Percentiles rank a stretch among this genome's conserved stretches.
Evolutionary conservation across 2,888 invertebrate species (phyloP).

Genomic region (Neelides folsomi): DNA sequence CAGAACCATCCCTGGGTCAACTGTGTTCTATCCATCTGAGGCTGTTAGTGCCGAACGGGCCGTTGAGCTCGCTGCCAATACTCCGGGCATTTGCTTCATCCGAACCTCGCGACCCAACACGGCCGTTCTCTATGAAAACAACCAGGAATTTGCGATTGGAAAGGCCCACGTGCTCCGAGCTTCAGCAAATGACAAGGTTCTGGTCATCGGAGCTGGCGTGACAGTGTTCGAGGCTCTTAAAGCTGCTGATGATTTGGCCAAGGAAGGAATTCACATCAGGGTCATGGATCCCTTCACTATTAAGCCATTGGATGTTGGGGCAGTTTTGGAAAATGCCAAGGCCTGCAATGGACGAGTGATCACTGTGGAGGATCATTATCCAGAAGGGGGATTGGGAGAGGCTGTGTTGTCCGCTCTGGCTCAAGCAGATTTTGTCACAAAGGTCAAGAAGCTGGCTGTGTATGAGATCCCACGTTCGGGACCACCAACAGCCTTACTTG

Average conservation of each 20-base stretch:
- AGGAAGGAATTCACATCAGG: conserved; percentile 58
- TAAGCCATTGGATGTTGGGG: conserved; percentile 77
- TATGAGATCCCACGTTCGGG: conserved; percentile 81
- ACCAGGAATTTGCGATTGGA: conserved; percentile 66
- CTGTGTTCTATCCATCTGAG: conserved; percentile 63
- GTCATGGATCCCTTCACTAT: conserved; percentile 92
- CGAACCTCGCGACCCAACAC: conserved; percentile 89
- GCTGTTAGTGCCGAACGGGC: conserved; percentile 90
- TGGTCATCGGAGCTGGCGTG: conserved; percentile 84
- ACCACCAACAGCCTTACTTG: conserved; percentile 68
- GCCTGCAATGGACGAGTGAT: conserved; percentile 68
- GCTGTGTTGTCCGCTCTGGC: conserved; percentile 75
- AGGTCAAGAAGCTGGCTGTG: conserved; percentile 68
- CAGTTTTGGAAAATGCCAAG: conserved; percentile 60
- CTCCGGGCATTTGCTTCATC: conserved; percentile 86
- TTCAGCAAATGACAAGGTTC: conserved; percentile 60
- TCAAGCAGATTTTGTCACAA: conserved; percentile 49
- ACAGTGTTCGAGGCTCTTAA: conserved; percentile 80
- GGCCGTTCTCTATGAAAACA: conserved; percentile 67
- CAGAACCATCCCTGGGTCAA: conserved; percentile 69
- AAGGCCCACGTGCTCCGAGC: conserved; percentile 65
- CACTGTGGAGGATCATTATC: conserved; percentile 95
- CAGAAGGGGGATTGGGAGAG: conserved; percentile 91
- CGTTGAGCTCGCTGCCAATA: conserved; percentile 89
- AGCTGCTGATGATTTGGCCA: conserved; percentile 62